Percentiles rank a stretch among this genome's conserved stretches.
Evolutionary conservation across 1,140 invertebrate genomes (phyloP).

Genomic region (Dendrolimus kikuchii): DNA sequence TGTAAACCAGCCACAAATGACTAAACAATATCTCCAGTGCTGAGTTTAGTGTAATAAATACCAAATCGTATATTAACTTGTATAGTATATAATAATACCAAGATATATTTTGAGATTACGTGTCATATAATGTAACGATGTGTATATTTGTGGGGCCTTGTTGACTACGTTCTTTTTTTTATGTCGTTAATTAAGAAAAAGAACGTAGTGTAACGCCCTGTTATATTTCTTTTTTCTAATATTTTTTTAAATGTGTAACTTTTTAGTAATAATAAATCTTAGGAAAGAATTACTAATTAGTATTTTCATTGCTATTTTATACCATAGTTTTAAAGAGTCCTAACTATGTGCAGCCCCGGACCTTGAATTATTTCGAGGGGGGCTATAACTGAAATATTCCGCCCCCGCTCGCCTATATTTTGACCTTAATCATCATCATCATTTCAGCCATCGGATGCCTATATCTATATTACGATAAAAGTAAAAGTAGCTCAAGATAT

Average conservation of each 20-base stretch:
- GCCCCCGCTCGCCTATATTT: too few species aligned
- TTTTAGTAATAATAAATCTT: conserved; percentile 53
- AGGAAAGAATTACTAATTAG: conserved; percentile 30
- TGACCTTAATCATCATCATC: too few species aligned
- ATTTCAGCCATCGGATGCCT: too few species aligned
- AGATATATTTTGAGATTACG: conserved; percentile 59
- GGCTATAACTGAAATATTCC: too few species aligned
- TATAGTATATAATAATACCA: conserved; percentile 45
- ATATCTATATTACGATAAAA: too few species aligned
- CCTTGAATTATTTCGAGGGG: too few species aligned
- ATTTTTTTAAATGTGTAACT: conserved; percentile 56
- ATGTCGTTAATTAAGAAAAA: too few species aligned
- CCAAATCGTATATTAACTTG: conserved; percentile 42
- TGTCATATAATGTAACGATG: conserved; percentile 48
- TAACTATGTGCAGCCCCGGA: not conserved
- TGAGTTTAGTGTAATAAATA: conserved; percentile 33
- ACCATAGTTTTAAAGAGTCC: not conserved
- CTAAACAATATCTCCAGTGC: too few species aligned
- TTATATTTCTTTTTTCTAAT: conserved; percentile 12
- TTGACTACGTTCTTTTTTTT: conserved; percentile 22
- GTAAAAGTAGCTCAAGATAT: too few species aligned
- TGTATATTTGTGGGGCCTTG: conserved; percentile 32
- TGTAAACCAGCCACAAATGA: too few species aligned
- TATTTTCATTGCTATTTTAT: conserved; percentile 9
- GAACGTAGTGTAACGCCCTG: too few species aligned